Base-by-base conservation (phyloP, 1,140 invertebrate species). In the Drosophila tristis region DNA sequence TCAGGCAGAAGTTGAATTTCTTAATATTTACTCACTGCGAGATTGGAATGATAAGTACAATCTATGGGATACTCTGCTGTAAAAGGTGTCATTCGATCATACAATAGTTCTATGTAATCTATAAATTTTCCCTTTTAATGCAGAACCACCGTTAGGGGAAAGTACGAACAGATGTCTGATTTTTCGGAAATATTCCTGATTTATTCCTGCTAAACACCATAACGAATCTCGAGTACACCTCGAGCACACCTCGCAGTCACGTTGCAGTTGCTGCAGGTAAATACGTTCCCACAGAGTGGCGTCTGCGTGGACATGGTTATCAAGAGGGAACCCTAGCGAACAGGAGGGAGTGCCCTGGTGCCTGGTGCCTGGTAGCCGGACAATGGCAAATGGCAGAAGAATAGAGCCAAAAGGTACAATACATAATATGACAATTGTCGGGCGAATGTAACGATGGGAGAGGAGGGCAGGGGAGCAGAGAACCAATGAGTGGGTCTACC, bases 281-380 rank as follows among this genome's bases (percentile, higher is more conserved):
- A 7, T 29, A 0, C 26, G 6, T 6, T 13, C 35, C 35, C 35
- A 39, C 35, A 5, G 35, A 65, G 63, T 67, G 61, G 64, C 64
- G 64, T 63, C 64, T 66, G 65, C 64, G 48, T 7, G 62, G 64
- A 67, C 64, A 67, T 67, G 64, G 64, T 66, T 67, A 67, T 67
- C 64, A 66, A 67, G 65, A 67, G 64, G 64, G 64, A 66, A 67
- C 44, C 64, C 64, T 13, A 39, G 35, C 35, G 35, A 39, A 39
- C 2, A 39, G 11, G 4, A 66, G 48, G 64, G 64, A 66, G 64
- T 67, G 61, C 62, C 62, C 61, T 13, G 35, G 4, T 29, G 35
- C 31, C 61, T 13, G 35, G 4, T 29, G 35, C 31, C 25, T 48
- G 35, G 5, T 29, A 16, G 57, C 15, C 65, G 64, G 64, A 67